Base-by-base conservation (phyloP, 2,113 vertebrate species). In the Forbesichthys papilliferus region DNA sequence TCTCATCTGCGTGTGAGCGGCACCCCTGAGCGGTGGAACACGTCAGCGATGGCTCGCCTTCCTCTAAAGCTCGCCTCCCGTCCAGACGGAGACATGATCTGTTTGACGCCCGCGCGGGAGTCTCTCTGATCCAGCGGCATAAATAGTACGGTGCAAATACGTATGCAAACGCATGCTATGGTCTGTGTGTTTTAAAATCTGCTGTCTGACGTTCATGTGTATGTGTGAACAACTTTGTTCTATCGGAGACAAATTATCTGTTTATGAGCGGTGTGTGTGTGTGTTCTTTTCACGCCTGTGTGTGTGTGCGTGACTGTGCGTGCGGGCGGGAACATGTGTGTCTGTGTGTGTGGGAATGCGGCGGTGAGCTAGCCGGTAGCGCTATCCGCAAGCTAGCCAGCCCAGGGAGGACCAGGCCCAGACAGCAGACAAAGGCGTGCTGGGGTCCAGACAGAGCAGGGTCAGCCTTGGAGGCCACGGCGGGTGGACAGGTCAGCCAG, bases 351-450 rank as follows among this genome's bases (percentile, higher is more conserved):
- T 85, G 87, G 83, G 88, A 95, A 94, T 86, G 91, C 86, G 72
- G 82, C 70, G 66, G 64, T 81, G 49, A 49, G 77, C 33, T 79
- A 70, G 68, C 70, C 82, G 61, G 88, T 69, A 78, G 87, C 69
- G 36, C 7, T 42, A 12, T 66, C 69, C 84, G 79, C 79, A 74
- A 77, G 83, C 79, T 73, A 75, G 27, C 27, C 27, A 27, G 27
- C 27, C 27, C 27, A 27, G 73, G 74, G 86, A 95, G 94, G 94
- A 95, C 96, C 95, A 92, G 88, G 94, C 91, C 94, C 95, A 98
- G 96, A 97, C 95, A 94, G 84, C 64, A 94, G 94, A 97, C 95
- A 98, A 98, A 96, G 94, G 94, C 93, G 77, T 83, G 91, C 74
- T 91, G 91, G 92, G 92, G 90, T 90, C 94, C 95, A 96, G 96